Evolutionary conservation across 1,140 invertebrate genomes (phyloP).

Genomic region (Neodiprion lecontei): DNA sequence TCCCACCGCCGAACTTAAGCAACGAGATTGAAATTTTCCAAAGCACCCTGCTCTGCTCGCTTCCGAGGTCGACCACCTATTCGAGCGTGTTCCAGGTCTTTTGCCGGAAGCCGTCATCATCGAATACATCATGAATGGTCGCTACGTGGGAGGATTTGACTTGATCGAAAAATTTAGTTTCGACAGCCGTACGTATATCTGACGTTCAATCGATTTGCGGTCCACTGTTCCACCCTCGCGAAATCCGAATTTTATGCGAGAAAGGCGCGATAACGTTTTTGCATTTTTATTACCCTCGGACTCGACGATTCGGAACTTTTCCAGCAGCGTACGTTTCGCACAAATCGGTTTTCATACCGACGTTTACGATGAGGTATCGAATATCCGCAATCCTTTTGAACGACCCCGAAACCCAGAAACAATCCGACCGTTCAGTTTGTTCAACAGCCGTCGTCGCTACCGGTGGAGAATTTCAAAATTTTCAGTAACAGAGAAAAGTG

Average conservation of each 20-base stretch:
- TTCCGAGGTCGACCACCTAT: not conserved
- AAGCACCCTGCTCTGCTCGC: not conserved
- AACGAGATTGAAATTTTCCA: not conserved
- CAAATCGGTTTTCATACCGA: not conserved
- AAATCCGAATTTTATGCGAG: not conserved
- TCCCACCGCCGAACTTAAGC: not conserved
- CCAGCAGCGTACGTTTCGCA: not conserved
- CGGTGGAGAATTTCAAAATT: too few species aligned
- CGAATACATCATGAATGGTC: conserved; percentile 2
- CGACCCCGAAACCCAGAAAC: not conserved
- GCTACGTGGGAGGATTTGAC: conserved; percentile 3
- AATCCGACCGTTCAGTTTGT: too few species aligned
- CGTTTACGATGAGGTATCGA: not conserved
- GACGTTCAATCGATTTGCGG: not conserved
- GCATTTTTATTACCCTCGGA: not conserved
- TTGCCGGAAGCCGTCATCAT: not conserved
- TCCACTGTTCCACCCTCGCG: not conserved
- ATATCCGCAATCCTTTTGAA: not conserved
- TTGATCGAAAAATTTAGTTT: conserved; percentile 1
- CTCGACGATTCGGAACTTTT: not conserved
- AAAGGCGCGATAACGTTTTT: not conserved
- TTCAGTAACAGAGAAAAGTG: too few species aligned
- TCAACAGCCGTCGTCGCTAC: too few species aligned
- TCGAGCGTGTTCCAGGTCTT: not conserved
- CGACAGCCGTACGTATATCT: not conserved